A percentile compares a stretch with the other conserved stretches of the same genome.
Conservation (phyloP, 1,140 invertebrate genomes). For the Pseudoatta argentina region DNA sequence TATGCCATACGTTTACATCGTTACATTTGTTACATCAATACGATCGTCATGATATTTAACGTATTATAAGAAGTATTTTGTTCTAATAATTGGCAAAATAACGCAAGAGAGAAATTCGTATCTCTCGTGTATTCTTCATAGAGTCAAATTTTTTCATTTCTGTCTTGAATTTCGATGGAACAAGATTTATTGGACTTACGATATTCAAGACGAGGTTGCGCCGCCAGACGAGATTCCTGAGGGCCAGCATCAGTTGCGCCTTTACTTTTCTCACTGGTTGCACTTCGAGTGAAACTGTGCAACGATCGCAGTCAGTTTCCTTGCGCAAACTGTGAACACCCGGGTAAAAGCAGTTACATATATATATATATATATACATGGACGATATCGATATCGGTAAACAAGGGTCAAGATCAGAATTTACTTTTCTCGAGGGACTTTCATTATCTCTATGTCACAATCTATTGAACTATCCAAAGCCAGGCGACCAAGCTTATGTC, state of each 20-base stretch:
- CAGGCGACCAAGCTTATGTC: background rate
- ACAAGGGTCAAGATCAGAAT: slow-evolving; percentile 59
- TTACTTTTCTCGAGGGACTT: no score
- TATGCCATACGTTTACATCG: no score
- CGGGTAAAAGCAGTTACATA: slow-evolving; percentile 40
- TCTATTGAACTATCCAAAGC: no score
- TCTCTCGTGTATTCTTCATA: background rate
- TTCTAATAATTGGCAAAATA: background rate
- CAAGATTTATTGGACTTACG: slow-evolving; percentile 61
- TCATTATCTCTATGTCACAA: background rate
- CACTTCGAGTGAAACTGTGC: background rate
- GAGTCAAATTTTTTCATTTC: background rate
- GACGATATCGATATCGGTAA: slow-evolving; percentile 39
- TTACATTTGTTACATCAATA: no score
- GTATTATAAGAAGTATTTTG: background rate
- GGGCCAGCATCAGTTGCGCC: slow-evolving; percentile 65
- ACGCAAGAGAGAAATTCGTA: background rate
- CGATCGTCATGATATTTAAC: no score
- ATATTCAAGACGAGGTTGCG: slow-evolving; percentile 68
- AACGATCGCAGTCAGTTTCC: background rate
- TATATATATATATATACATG: slow-evolving; percentile 75
- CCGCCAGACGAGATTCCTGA: slow-evolving; percentile 53
- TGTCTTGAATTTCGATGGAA: background rate
- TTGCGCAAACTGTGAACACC: slow-evolving; percentile 18
- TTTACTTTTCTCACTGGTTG: slow-evolving; percentile 35